phyloP scores from a whole-genome alignment of 2,797 vertebrate species.

The Urosaurus nigricauda region DNA sequence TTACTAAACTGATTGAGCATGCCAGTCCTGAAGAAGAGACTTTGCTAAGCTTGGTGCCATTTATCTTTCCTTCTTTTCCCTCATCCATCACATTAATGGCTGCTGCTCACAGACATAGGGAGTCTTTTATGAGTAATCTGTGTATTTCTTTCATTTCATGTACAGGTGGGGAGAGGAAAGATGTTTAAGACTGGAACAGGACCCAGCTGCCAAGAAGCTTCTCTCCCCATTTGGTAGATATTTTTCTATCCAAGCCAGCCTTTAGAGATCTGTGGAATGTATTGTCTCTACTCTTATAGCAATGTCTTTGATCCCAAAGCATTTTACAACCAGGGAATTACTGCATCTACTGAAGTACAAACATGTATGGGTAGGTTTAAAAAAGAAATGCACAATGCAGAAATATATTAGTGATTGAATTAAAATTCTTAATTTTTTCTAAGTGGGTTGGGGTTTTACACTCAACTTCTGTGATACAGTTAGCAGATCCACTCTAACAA shows the following conservation, averaged over 20 bases:
- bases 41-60: slow-evolving; percentile 71
- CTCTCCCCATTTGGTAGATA: slow-evolving; percentile 49
- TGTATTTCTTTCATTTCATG: slow-evolving; percentile 65
- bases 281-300: slow-evolving; percentile 1
- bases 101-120: slow-evolving; percentile 66
- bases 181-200: slow-evolving; percentile 58
- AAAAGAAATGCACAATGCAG: slow-evolving; percentile 8
- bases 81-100: slow-evolving; percentile 71
- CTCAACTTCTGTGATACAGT: not conserved
- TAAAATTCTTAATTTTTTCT: slow-evolving; percentile 32
- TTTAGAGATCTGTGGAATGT: slow-evolving; percentile 25
- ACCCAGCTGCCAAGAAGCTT: slow-evolving; percentile 67
- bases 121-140: slow-evolving; percentile 67
- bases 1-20: slow-evolving; percentile 68
- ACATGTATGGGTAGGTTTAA: slow-evolving; percentile 10
- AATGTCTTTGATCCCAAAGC: slow-evolving; percentile 38
- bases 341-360: slow-evolving; percentile 32
- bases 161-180: slow-evolving; percentile 48
- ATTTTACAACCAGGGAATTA: slow-evolving; percentile 48
- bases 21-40: slow-evolving; percentile 57
- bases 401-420: slow-evolving; percentile 26
- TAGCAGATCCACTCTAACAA: not conserved
- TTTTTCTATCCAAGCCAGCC: slow-evolving; percentile 29
- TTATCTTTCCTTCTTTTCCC: slow-evolving; percentile 60
- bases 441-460: not conserved